Evolutionary conservation across 2,113 vertebrate genomes (phyloP).

Genomic region (Forbesichthys papilliferus): DNA sequence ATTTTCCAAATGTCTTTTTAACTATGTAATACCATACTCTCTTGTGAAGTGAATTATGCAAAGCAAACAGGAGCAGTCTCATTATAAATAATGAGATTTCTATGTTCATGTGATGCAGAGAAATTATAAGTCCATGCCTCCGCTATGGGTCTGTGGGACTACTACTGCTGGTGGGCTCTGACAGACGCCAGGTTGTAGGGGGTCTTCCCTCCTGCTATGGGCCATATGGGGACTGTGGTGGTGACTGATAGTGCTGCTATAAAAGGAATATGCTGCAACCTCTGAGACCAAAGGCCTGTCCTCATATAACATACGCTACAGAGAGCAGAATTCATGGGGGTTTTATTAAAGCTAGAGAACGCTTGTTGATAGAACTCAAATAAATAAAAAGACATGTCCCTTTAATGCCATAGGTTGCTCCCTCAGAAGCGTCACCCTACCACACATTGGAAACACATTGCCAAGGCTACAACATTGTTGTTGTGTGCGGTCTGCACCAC

Average conservation of each 20-base stretch:
- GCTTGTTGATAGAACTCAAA: too few relatives aligned
- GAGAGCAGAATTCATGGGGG: background rate
- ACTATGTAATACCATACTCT: background rate
- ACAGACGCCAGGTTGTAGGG: slow-evolving; percentile 1
- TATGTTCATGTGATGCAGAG: slow-evolving; percentile 14
- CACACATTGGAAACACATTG: too few relatives aligned
- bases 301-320: background rate
- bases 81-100: slow-evolving; percentile 22
- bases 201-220: slow-evolving; percentile 17
- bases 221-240: slow-evolving; percentile 23
- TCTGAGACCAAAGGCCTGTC: slow-evolving; percentile 1
- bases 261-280: slow-evolving; percentile 21
- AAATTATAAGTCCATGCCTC: slow-evolving; percentile 35
- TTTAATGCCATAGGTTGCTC: too few relatives aligned
- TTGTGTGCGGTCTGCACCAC: too few relatives aligned
- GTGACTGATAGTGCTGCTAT: slow-evolving; percentile 31
- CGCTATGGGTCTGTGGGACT: slow-evolving; percentile 12
- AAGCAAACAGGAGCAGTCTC: background rate
- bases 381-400: too few relatives aligned
- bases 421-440: too few relatives aligned
- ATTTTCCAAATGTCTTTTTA: background rate
- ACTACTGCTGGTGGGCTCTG: slow-evolving; percentile 19
- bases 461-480: too few relatives aligned
- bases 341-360: too few relatives aligned
- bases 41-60: background rate